These are phyloP conservation scores for Meda fulgida DNA, from an alignment of 2,797 vertebrate genomes.

Conservation along the genomic window DNA sequence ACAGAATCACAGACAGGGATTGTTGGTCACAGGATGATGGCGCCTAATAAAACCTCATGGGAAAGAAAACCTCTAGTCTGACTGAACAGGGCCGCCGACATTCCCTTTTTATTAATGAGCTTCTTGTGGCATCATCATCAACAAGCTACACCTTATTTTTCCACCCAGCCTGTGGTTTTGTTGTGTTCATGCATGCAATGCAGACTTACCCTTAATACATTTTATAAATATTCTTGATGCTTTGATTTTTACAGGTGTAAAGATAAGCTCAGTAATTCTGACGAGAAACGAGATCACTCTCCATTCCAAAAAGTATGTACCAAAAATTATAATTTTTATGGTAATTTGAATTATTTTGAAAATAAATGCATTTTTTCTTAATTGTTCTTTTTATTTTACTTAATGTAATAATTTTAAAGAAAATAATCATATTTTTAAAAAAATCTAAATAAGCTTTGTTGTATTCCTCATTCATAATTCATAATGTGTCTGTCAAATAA, in stretches of 20 bases:
- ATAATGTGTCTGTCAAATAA: background rate
- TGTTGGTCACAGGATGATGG: background rate
- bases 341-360: background rate
- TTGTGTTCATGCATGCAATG: background rate
- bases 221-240: slow-evolving; percentile 9
- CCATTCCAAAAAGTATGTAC: slow-evolving; percentile 14
- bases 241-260: slow-evolving; percentile 32
- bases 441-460: background rate
- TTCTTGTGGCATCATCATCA: background rate
- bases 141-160: background rate
- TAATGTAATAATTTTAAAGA: background rate
- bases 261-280: background rate
- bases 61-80: background rate
- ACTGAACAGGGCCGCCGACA: background rate
- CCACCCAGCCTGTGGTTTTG: slow-evolving; percentile 15
- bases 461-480: background rate
- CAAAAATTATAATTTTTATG: background rate
- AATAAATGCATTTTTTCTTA: background rate
- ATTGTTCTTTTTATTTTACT: background rate
- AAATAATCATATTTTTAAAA: too few relatives aligned
- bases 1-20: background rate
- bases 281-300: slow-evolving; percentile 5
- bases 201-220: background rate
- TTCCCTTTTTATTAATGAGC: slow-evolving; percentile 5
- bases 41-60: background rate